Evolutionary conservation across 2,797 vertebrate species (phyloP).

Genomic region (Lindbergichthys nudifrons): DNA sequence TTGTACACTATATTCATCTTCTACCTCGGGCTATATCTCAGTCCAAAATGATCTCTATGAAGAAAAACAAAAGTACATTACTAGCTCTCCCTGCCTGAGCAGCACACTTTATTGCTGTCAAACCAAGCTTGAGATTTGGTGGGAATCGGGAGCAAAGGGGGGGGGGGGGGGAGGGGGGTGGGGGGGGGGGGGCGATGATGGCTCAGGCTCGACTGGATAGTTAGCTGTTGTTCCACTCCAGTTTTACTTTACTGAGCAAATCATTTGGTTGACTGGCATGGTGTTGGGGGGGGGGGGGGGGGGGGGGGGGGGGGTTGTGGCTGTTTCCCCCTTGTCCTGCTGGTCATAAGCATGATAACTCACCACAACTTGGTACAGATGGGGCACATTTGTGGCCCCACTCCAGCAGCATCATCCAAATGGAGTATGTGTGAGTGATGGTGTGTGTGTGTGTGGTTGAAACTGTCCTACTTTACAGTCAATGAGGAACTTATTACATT

Average conservation of each 20-base stretch:
- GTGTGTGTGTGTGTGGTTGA: constrained; percentile 17
- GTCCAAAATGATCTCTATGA: constrained; percentile 68
- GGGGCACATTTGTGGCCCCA: constrained; percentile 41
- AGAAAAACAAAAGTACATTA: constrained; percentile 72
- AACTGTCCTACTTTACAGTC: constrained; percentile 60
- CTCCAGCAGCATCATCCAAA: constrained; percentile 42
- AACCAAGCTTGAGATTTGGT: constrained; percentile 81
- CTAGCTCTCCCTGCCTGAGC: constrained; percentile 69
- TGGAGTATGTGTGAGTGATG: not conserved
- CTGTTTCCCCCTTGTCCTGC: constrained; percentile 42
- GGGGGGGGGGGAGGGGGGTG: constrained; percentile 22
- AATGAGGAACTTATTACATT: constrained; percentile 53
- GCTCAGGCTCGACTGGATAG: constrained; percentile 59
- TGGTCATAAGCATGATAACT: constrained; percentile 55
- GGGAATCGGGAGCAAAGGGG: constrained; percentile 64
- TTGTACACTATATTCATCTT: constrained; percentile 64
- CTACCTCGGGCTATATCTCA: constrained; percentile 66
- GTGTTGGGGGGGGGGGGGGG: not conserved
- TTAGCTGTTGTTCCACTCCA: constrained; percentile 76
- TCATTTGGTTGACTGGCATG: constrained; percentile 78
- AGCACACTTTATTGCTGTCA: constrained; percentile 78
- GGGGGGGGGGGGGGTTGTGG: not conserved
- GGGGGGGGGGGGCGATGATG: constrained; percentile 48
- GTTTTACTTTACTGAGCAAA: constrained; percentile 80
- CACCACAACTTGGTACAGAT: constrained; percentile 53